Conservation (phyloP, 2,797 vertebrate genomes). For the Pristis pectinata region DNA sequence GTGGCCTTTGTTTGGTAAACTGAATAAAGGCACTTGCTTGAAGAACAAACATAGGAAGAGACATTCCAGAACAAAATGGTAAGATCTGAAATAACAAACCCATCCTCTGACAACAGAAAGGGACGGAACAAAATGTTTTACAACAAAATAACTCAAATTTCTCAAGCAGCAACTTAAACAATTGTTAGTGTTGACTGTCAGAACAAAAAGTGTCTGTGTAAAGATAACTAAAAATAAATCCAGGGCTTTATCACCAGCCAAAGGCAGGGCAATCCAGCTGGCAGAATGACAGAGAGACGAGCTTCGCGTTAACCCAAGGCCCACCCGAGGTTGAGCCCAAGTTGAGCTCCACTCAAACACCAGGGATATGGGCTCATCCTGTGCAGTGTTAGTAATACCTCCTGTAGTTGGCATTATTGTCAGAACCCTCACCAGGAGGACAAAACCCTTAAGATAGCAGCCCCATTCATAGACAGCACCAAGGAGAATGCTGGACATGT, state of each 20-base stretch:
- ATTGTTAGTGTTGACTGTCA: neutral
- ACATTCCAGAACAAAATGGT: neutral
- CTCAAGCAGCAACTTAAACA: slow-evolving; percentile 1
- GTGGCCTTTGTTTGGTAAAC: neutral
- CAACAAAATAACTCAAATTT: neutral
- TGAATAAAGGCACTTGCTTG: neutral
- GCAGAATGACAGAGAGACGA: neutral
- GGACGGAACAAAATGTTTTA: slow-evolving; percentile 21
- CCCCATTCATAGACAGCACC: neutral
- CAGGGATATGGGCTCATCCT: neutral
- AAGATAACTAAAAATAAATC: neutral
- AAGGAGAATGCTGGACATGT: no score
- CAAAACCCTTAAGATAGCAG: neutral
- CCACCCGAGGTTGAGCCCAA: no score
- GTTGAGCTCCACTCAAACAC: neutral
- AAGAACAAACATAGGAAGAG: neutral
- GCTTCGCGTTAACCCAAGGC: neutral
- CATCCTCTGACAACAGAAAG: neutral
- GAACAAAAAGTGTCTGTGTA: neutral
- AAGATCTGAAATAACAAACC: neutral
- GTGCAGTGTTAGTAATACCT: neutral
- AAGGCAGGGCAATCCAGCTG: neutral
- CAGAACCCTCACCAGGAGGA: neutral
- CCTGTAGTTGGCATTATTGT: neutral
- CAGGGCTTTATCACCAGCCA: neutral